phyloP scores from a whole-genome alignment of 2,888 invertebrate genomes.

The Plebejus argus region DNA sequence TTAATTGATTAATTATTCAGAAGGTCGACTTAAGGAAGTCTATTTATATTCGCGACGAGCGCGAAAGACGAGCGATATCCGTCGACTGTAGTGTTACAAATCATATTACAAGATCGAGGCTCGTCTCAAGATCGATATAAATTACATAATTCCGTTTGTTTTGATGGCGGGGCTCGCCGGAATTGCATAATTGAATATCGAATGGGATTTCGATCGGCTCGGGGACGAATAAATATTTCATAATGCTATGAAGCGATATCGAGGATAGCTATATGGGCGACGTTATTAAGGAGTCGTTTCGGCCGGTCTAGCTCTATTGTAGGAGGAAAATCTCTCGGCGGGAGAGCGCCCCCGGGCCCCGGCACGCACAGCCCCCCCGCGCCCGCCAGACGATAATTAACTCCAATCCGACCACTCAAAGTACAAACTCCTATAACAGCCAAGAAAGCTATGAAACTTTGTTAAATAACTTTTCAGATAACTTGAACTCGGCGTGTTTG shows the following conservation, averaged over 20 bases:
- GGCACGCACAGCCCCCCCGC: conserved; percentile 57
- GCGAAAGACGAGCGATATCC: not conserved
- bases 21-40: not conserved
- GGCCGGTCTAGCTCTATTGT: conserved; percentile 75
- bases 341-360: conserved; percentile 65
- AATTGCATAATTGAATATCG: conserved; percentile 22
- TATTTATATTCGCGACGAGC: not conserved
- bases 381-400: conserved; percentile 63
- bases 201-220: not conserved
- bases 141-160: conserved; percentile 27
- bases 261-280: conserved; percentile 69
- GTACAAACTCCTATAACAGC: conserved; percentile 65
- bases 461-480: conserved; percentile 82
- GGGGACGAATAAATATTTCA: conserved; percentile 1
- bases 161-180: not conserved
- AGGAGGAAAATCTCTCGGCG: conserved; percentile 80
- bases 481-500: conserved; percentile 79
- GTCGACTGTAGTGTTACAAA: not conserved
- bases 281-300: conserved; percentile 78
- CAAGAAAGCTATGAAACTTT: conserved; percentile 81
- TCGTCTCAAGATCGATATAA: conserved; percentile 21
- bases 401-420: conserved; percentile 62
- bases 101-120: not conserved
- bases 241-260: conserved; percentile 64
- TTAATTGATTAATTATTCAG: conserved; percentile 15